Conservation (phyloP, 2,797 vertebrate species). For the Pseudochirops corinnae region DNA sequence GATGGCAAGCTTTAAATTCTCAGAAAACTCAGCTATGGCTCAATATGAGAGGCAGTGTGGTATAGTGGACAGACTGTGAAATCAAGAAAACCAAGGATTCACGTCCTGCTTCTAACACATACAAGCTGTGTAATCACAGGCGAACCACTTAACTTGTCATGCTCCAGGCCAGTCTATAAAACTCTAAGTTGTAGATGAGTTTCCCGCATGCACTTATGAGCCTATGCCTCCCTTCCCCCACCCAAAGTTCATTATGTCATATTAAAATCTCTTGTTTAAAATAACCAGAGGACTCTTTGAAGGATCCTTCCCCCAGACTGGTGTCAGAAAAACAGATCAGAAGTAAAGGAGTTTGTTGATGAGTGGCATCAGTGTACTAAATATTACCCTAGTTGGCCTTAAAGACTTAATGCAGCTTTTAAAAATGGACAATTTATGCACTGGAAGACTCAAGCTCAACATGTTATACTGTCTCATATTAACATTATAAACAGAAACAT, state of each 20-base stretch:
- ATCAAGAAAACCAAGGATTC: background rate
- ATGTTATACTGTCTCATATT: constrained; percentile 28
- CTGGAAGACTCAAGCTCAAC: constrained; percentile 42
- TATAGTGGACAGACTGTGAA: background rate
- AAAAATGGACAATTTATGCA: constrained; percentile 74
- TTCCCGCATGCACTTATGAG: background rate
- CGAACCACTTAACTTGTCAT: background rate
- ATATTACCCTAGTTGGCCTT: constrained; percentile 65
- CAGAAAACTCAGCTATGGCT: background rate
- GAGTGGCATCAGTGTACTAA: constrained; percentile 56
- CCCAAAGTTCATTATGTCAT: background rate
- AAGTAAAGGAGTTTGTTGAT: constrained; percentile 67
- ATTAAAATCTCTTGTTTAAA: constrained; percentile 37
- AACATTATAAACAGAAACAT: constrained; percentile 46
- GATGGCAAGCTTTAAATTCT: background rate
- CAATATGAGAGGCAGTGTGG: background rate
- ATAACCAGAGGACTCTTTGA: constrained; percentile 28
- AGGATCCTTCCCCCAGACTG: constrained; percentile 11
- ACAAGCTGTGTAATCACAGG: background rate
- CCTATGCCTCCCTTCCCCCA: background rate
- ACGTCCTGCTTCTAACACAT: background rate
- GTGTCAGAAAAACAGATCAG: constrained; percentile 65
- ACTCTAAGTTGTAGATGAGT: background rate
- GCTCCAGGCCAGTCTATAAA: background rate
- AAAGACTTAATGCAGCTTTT: constrained; percentile 65